A percentile compares a stretch with the other conserved stretches of the same genome.
Conservation (phyloP, 2,113 vertebrate species). For the Tachysurus vachellii region DNA sequence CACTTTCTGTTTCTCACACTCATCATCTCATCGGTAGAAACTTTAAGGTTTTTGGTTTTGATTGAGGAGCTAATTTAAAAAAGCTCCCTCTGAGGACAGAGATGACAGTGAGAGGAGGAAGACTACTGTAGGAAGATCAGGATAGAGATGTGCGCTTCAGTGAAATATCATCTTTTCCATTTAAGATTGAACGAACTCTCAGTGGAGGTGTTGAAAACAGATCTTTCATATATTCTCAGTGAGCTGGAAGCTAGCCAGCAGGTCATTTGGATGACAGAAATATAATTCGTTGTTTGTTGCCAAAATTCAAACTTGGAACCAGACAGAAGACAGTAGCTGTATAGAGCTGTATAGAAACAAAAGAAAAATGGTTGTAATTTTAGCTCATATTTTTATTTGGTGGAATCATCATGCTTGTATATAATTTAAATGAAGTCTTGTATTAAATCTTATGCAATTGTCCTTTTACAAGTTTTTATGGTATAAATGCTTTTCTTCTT, state of each 20-base stretch:
- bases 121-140: background rate
- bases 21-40: slow-evolving; percentile 44
- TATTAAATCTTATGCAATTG: background rate
- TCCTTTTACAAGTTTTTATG: background rate
- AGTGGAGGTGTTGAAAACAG: slow-evolving; percentile 4
- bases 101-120: background rate
- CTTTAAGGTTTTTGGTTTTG: slow-evolving; percentile 66
- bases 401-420: background rate
- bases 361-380: background rate
- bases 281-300: slow-evolving; percentile 14
- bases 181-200: slow-evolving; percentile 13
- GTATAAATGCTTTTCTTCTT: background rate
- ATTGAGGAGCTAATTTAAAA: slow-evolving; percentile 65
- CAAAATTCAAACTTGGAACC: background rate
- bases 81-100: slow-evolving; percentile 46
- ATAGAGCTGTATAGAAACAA: background rate
- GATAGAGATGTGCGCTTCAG: slow-evolving; percentile 28
- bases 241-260: background rate
- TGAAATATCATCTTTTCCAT: slow-evolving; percentile 22
- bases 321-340: background rate
- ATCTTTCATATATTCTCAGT: slow-evolving; percentile 4
- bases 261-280: background rate
- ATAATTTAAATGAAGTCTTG: background rate
- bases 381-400: background rate
- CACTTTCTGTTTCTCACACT: background rate